These are phyloP conservation scores for Napeogenes sylphis DNA, from an alignment of 2,888 invertebrate genomes.

Conservation along the genomic window DNA sequence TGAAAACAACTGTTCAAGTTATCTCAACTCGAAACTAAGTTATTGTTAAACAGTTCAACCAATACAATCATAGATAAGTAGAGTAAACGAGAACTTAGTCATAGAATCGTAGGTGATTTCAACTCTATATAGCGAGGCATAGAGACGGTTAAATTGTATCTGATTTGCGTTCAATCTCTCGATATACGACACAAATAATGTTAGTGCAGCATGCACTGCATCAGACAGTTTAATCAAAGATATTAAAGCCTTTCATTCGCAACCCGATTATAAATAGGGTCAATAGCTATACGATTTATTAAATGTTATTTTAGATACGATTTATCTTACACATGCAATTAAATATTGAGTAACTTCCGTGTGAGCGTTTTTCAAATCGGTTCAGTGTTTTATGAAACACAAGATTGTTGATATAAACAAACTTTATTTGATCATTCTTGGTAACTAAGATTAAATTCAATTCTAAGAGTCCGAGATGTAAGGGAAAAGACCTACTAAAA, in stretches of 20 bases:
- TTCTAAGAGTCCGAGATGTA: too few species aligned
- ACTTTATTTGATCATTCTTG: too few species aligned
- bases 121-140: too few species aligned
- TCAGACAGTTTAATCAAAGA: slow-evolving; percentile 18
- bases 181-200: slow-evolving; percentile 11
- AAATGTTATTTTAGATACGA: slow-evolving; percentile 2
- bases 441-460: too few species aligned
- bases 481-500: too few species aligned
- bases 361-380: neutral
- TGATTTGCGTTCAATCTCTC: neutral
- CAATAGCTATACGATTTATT: slow-evolving; percentile 10
- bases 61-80: too few species aligned
- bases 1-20: too few species aligned
- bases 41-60: too few species aligned
- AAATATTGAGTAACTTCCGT: neutral
- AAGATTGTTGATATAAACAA: too few species aligned
- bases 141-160: neutral
- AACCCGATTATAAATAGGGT: slow-evolving; percentile 25
- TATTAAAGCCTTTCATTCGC: slow-evolving; percentile 18
- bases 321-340: slow-evolving; percentile 6
- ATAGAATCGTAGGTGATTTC: too few species aligned
- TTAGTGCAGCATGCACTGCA: slow-evolving; percentile 9
- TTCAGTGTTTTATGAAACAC: neutral
- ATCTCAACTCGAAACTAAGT: too few species aligned
- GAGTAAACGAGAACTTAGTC: too few species aligned